These are phyloP conservation scores for Ennomos fuscantarius DNA, from an alignment of 2,888 invertebrate species.

Conservation along the genomic window DNA sequence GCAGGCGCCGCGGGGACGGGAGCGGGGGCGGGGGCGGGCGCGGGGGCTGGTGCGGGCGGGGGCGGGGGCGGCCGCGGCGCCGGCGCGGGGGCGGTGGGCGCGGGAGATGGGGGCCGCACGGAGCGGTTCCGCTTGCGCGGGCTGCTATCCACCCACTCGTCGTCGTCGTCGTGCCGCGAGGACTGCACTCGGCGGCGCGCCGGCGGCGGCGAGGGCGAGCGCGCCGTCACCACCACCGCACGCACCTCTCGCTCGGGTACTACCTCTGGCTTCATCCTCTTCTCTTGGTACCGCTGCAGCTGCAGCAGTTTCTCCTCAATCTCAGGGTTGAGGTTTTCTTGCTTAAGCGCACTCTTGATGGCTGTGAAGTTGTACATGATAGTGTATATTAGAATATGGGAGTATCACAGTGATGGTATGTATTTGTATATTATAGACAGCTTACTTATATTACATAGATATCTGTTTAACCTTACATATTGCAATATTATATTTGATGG, in stretches of 20 bases:
- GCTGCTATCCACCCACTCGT: slow-evolving; percentile 74
- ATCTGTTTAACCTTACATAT: neutral
- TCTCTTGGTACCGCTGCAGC: slow-evolving; percentile 93
- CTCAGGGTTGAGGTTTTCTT: slow-evolving; percentile 96
- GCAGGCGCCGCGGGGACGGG: slow-evolving; percentile 40
- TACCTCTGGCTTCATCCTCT: slow-evolving; percentile 88
- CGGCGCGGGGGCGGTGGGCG: slow-evolving; percentile 40
- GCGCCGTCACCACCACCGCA: slow-evolving; percentile 51
- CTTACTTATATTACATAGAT: too few species aligned
- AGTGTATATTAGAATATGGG: too few species aligned
- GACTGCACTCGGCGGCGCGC: slow-evolving; percentile 59
- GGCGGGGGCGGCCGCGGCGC: slow-evolving; percentile 41
- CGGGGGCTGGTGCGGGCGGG: slow-evolving; percentile 41
- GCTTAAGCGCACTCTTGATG: slow-evolving; percentile 95
- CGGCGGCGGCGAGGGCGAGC: slow-evolving; percentile 54
- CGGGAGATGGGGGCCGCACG: slow-evolving; percentile 32
- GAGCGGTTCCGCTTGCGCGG: slow-evolving; percentile 63
- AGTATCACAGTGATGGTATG: too few species aligned
- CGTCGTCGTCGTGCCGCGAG: slow-evolving; percentile 70
- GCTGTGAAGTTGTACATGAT: slow-evolving; percentile 82
- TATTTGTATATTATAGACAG: too few species aligned
- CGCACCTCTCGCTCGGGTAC: slow-evolving; percentile 68
- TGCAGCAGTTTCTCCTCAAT: slow-evolving; percentile 96
- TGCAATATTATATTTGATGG: slow-evolving; percentile 1
- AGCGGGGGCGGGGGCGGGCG: slow-evolving; percentile 37